Evolutionary conservation across 2,113 vertebrate species (phyloP).

Genomic region (Tragelaphus scriptus): DNA sequence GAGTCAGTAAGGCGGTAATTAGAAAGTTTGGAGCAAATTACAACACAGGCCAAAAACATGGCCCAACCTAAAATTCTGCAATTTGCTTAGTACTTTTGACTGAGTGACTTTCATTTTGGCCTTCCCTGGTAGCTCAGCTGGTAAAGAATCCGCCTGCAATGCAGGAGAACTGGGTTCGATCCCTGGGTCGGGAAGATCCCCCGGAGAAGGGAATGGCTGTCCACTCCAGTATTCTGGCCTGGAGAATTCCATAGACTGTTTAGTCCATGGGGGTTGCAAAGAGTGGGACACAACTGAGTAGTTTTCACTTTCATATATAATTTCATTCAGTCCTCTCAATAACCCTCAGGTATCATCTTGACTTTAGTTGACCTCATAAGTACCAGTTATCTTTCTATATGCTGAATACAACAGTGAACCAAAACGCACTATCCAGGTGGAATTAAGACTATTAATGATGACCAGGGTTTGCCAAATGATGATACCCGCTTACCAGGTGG

Average conservation of each 20-base stretch:
- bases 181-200: neutral
- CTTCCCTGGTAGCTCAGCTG: neutral
- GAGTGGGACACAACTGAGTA: neutral
- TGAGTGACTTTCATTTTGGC: neutral
- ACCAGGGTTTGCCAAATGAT: neutral
- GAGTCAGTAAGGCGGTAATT: neutral
- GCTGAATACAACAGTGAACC: neutral
- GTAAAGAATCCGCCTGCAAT: fast-evolving
- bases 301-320: neutral
- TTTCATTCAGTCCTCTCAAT: neutral
- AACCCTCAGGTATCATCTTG: neutral
- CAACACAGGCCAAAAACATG: neutral
- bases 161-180: neutral
- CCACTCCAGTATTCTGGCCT: neutral
- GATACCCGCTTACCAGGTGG: neutral
- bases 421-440: neutral
- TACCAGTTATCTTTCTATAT: neutral
- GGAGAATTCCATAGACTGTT: neutral
- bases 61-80: neutral
- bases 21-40: neutral
- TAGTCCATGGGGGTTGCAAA: neutral
- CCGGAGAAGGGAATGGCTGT: neutral
- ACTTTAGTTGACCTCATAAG: neutral
- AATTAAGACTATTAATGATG: neutral
- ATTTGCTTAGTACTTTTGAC: neutral